phyloP scores from a whole-genome alignment of 1,140 invertebrate species.

The Drosophila saltans region DNA sequence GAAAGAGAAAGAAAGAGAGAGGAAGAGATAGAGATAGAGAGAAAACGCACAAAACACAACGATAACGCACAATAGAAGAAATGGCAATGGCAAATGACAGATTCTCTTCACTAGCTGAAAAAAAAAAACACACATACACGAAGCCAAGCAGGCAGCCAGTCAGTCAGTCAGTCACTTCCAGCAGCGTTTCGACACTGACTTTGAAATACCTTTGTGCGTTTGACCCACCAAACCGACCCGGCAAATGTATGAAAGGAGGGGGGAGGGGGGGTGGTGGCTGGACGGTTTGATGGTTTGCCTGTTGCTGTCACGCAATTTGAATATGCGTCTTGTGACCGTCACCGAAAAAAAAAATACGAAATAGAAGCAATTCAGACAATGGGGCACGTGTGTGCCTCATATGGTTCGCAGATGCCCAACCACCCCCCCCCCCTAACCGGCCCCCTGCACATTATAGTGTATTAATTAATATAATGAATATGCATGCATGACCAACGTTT shows the following conservation, averaged over 20 bases:
- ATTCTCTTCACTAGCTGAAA: neutral
- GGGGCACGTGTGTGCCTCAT: constrained; percentile 54
- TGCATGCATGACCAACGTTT: constrained; percentile 16
- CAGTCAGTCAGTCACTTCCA: neutral
- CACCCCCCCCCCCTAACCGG: neutral
- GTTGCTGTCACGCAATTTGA: constrained; percentile 64
- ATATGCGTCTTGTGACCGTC: constrained; percentile 56
- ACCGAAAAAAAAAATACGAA: neutral
- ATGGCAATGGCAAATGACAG: constrained; percentile 16
- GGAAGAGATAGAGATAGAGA: neutral
- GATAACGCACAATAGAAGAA: constrained; percentile 4
- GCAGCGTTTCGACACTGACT: constrained; percentile 27
- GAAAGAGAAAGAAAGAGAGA: neutral
- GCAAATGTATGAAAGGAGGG: too few relatives aligned
- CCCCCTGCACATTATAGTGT: constrained; percentile 9
- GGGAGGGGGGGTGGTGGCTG: neutral
- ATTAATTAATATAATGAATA: constrained; percentile 54
- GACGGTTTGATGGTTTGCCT: neutral
- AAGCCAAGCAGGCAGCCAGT: neutral
- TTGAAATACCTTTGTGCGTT: constrained; percentile 56
- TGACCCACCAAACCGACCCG: constrained; percentile 20
- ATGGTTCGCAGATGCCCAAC: constrained; percentile 21
- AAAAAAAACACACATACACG: neutral
- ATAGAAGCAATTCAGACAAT: constrained; percentile 29
- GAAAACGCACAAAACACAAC: neutral